Conservation (phyloP, 2,888 invertebrate genomes). For the Netelia virgata region DNA sequence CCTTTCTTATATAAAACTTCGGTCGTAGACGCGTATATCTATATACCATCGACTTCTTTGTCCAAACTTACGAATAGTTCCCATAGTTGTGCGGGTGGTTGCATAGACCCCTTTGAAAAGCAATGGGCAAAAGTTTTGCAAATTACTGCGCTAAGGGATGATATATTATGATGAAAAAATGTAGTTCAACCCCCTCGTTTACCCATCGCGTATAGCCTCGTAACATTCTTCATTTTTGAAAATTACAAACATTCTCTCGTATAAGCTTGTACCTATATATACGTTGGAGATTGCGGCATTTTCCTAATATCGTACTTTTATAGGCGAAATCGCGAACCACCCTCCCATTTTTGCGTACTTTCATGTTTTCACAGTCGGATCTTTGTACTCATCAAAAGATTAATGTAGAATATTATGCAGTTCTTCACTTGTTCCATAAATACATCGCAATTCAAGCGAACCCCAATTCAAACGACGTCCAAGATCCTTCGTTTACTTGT, state of each 20-base stretch:
- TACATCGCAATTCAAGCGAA: conserved; percentile 9
- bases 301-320: background rate
- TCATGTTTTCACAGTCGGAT: background rate
- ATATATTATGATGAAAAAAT: conserved; percentile 12
- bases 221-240: conserved; percentile 1
- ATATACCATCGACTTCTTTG: conserved; percentile 3
- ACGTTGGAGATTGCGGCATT: background rate
- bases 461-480: conserved; percentile 8
- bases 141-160: conserved; percentile 15
- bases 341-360: background rate
- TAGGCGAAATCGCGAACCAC: background rate
- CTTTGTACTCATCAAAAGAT: conserved; percentile 5
- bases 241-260: background rate
- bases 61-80: conserved; percentile 32
- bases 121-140: conserved; percentile 3
- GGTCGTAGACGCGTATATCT: background rate
- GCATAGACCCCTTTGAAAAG: background rate
- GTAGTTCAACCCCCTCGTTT: conserved; percentile 5
- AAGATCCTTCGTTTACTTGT: conserved; percentile 12
- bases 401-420: background rate
- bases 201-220: background rate
- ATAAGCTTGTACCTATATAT: background rate
- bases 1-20: background rate
- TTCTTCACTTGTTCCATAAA: background rate
- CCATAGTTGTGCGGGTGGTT: background rate